Base-by-base conservation (phyloP, 2,888 invertebrate species). In the Halictus quadricinctus region DNA sequence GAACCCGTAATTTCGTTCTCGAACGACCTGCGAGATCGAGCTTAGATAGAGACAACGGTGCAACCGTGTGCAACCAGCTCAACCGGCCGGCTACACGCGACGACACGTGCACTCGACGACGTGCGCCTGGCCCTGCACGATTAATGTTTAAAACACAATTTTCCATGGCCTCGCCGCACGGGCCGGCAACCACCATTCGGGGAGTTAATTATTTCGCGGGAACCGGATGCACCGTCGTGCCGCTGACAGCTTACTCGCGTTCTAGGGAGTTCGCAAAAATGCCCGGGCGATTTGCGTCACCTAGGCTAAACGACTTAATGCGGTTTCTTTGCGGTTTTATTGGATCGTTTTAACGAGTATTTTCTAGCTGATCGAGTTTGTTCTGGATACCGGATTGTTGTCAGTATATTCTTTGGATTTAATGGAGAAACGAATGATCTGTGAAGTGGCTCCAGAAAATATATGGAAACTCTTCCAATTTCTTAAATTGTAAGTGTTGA, bases 131-230 rank as follows among this genome's bases (percentile, higher is more conserved):
- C n/a, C 18, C 48, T 25, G 50, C 48, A 10, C 70, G n/a, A 75
- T 75, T 48, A 75, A 66, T 72, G 75, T 81, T 85, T 70, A 79
- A 79, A 79, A 72, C 58, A 76, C 78, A 76, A 75, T 70, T 72
- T 73, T n/a, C 76, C 74, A 21, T 46, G 10, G 58, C 15, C 43
- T 10, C 18, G 4, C 36, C n/a, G 50, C 50, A 29, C 66, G n/a
- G n/a, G 46, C 64, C n/a, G 21, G 75, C 15, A 15, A 21, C 21
- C 60, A 21, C 66, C 66, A 77, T 82, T 66, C 41, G 43, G 41
- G 54, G 54, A 48, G 81, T 72, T 85, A 86, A 86, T 85, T 77
- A 74, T 77, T 80, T 80, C 79, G 54, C n/a, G 54, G 77, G 50
- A 69, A 50, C 50, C 54, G 66, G 72, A 58, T 72, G 75, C 43